Evolutionary conservation across 2,113 vertebrate species (phyloP).

Genomic region (cattle (Bos taurus)): DNA sequence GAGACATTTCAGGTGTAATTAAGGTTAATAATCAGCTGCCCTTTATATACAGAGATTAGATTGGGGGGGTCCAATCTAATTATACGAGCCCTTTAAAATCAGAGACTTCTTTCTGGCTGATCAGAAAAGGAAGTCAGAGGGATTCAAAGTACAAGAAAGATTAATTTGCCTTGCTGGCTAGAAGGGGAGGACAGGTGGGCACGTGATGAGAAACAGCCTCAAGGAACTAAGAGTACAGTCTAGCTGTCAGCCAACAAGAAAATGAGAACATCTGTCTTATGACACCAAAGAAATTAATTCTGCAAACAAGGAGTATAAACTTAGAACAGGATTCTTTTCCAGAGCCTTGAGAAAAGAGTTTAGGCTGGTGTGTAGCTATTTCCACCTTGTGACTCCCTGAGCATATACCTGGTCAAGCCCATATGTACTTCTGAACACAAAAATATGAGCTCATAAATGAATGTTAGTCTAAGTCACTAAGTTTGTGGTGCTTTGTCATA

Average conservation of each 20-base stretch:
- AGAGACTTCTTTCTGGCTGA: background rate
- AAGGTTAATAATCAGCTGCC: background rate
- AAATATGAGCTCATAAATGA: background rate
- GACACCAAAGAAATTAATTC: background rate
- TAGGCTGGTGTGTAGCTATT: background rate
- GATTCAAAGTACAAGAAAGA: background rate
- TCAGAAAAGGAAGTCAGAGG: background rate
- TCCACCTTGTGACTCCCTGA: background rate
- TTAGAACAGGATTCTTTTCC: background rate
- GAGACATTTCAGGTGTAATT: background rate
- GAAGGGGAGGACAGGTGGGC: background rate
- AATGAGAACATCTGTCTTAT: background rate
- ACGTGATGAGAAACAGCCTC: background rate
- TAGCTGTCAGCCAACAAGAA: background rate
- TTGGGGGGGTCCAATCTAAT: background rate
- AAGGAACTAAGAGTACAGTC: background rate
- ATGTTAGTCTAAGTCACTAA: background rate
- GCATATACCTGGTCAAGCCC: background rate
- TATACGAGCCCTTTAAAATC: background rate
- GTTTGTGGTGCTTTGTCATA: background rate
- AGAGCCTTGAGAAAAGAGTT: background rate
- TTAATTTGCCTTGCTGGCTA: background rate
- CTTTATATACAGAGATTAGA: background rate
- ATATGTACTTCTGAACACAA: background rate
- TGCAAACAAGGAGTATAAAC: background rate